phyloP scores from a whole-genome alignment of 2,888 invertebrate species.

The Halictus ligatus region DNA sequence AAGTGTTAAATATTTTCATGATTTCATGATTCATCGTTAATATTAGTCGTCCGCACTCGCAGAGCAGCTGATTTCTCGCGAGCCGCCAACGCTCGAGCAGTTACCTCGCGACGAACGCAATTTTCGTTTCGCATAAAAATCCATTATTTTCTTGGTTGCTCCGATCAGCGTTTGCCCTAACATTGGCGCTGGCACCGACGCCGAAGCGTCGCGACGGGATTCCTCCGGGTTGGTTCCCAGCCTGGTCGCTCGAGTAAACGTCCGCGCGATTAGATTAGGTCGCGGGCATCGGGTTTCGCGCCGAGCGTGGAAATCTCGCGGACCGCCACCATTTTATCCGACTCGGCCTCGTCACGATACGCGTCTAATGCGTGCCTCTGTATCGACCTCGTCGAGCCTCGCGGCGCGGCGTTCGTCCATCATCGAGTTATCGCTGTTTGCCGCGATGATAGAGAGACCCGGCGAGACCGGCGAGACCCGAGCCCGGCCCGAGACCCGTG shows the following conservation, averaged over 20 bases:
- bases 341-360: not conserved
- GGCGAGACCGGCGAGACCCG: conserved; percentile 30
- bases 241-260: conserved; percentile 2
- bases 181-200: not conserved
- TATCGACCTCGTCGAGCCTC: conserved; percentile 41
- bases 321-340: not conserved
- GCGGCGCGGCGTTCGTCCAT: conserved; percentile 55
- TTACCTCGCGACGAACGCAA: too few relatives aligned
- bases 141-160: not conserved
- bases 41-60: too few relatives aligned
- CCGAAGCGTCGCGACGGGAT: not conserved
- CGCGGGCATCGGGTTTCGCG: not conserved
- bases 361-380: conserved; percentile 22
- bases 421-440: conserved; percentile 68
- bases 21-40: too few relatives aligned
- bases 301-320: conserved; percentile 13
- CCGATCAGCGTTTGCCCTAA: not conserved
- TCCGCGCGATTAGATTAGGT: conserved; percentile 22
- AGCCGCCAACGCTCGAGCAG: too few relatives aligned
- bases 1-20: too few relatives aligned
- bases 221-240: not conserved
- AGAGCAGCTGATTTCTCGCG: too few relatives aligned
- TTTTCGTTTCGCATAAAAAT: not conserved
- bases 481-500: conserved; percentile 54
- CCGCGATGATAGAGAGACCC: conserved; percentile 56